These are phyloP conservation scores for Chloroceryle aenea DNA, from an alignment of 2,113 vertebrate species.

Conservation along the genomic window DNA sequence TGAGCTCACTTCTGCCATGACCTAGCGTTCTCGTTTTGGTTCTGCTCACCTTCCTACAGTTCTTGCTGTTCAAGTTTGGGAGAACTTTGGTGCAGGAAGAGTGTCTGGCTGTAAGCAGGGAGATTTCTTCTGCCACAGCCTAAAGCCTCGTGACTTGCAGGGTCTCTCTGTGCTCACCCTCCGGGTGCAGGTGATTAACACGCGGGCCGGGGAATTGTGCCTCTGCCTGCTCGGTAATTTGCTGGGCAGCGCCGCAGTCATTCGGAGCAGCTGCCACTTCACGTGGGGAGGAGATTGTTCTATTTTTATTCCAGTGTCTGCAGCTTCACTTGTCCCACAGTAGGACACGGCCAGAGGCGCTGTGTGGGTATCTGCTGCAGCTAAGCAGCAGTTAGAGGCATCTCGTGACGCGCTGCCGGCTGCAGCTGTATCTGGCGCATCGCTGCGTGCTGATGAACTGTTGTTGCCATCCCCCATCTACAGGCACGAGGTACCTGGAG, in stretches of 20 bases:
- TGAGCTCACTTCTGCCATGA: background rate
- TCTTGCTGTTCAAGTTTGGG: background rate
- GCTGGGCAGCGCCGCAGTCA: constrained; percentile 41
- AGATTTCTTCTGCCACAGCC: background rate
- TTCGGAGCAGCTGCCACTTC: constrained; percentile 35
- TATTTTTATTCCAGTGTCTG: constrained; percentile 32
- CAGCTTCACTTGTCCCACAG: background rate
- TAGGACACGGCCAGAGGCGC: background rate
- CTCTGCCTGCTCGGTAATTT: constrained; percentile 63
- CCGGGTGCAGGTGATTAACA: constrained; percentile 47
- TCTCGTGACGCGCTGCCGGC: background rate
- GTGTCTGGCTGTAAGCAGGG: background rate
- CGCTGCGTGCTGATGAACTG: accelerated
- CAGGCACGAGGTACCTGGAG: background rate
- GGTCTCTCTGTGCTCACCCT: constrained; percentile 37
- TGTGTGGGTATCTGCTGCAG: background rate
- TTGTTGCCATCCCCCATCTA: background rate
- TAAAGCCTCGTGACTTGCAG: background rate
- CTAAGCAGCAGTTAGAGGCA: background rate
- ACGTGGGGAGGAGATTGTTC: constrained; percentile 8
- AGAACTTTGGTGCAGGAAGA: background rate
- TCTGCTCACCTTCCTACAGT: background rate
- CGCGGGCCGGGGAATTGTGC: background rate
- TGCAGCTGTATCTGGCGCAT: background rate
- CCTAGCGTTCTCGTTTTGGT: background rate